Evolutionary conservation across 1,140 invertebrate genomes (phyloP), one percentile per base, ranked within the genome.

Genomic region (Drosophila dunni): DNA sequence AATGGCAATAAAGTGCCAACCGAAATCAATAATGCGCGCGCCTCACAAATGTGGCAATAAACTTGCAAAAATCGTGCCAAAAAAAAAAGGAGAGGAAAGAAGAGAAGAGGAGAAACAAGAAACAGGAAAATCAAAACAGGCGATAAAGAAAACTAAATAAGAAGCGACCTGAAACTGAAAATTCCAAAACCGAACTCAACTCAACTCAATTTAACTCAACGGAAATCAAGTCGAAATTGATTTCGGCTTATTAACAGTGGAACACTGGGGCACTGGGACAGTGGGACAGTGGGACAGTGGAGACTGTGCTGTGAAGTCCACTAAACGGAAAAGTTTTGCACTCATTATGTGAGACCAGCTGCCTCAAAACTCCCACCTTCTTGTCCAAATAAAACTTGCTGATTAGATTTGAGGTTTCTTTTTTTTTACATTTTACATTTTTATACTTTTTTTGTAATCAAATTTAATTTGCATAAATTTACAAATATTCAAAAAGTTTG

Each of bases 401-500:
- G 54, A 81, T 76, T 79, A 79, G 58, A 75, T 79, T 81, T 60
- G 46, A 20, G 9, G 13, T 15, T 20, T 9, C 45, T 54, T 46
- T 44, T 72, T 45, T 17, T 11, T 36, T 71, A 58, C 11, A 4
- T 40, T 24, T 34, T 9, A n/a, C 54, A 40, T 73, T 33, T 71
- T 64, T 64, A 58, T 57, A 29, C 0, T 29, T 29, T 36, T 64
- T 63, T 62, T 67, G 50, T 62, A 46, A 61, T 73, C 50, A 74
- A 78, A 69, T 78, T 62, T 68, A 74, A 71, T 80, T 72, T 80
- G 78, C 81, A 84, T 84, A 75, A 69, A 71, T 84, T 75, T 71
- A 46, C 48, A 66, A 76, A 77, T 72, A 76, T 79, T 62, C 50
- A 65, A 68, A 50, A 74, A 69, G 40, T 74, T 74, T 73, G 11